Base-by-base conservation (phyloP, 2,888 invertebrate species). In the Anticlea derivata region DNA sequence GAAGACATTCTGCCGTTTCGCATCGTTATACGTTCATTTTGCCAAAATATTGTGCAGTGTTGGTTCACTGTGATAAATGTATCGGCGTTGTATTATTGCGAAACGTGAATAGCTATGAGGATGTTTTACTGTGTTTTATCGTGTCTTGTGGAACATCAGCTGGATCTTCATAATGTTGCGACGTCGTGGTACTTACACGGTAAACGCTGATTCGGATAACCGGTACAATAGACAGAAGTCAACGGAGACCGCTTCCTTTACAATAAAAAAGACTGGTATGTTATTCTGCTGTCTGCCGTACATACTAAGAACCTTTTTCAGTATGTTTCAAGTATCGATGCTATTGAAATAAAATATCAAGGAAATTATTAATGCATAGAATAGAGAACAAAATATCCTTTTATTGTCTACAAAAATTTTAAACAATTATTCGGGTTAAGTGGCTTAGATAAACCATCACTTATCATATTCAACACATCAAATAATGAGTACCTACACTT, bases 171-270 rank as follows among this genome's bases (percentile, higher is more conserved):
- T 55, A 55, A 89, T 89, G 89, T 69, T 89, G 68, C 80, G 89
- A 31, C 81, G 86, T 34, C 83, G 89, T 47, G 88, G 88, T 51
- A 86, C 82, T 37, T 90, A 90, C 61, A 86, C 89, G 17, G 89
- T 90, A 50, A 90, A 89, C 64, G 77, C 81, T 58, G 82, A 80
- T 48, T 66, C 81, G 13, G 78, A 75, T 30, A 70, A 66, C 57
- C 73, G 76, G 50, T 70, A 70, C 49, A 68, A 64, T 49, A 75
- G 64, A 59, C 53, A 73, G 17, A 83, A 81, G 60, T 61, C 75
- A 2, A 49, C 68, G 7, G 79, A 78, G 44, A 53, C 71, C 7
- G 52, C 72, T 5, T 62, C 77, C 29, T 63, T 73, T 57, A 52
- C 75, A 30, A 61, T 75, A 24, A 84, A 82, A 65, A 80, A 66